Base-by-base conservation (phyloP, 2,888 invertebrate genomes). In the Cantharis rufa region DNA sequence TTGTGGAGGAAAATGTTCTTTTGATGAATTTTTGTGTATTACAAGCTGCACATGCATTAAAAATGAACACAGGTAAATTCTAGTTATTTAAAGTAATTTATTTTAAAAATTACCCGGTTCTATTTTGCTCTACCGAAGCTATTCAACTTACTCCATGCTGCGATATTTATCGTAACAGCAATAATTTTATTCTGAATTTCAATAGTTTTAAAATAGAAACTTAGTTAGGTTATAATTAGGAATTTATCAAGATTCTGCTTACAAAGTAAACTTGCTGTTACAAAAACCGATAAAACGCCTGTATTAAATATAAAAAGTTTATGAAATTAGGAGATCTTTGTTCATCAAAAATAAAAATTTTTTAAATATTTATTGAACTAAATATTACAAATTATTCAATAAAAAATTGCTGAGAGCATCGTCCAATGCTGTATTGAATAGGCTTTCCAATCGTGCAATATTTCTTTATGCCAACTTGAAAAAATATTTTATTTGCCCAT, bases 41-140 rank as follows among this genome's bases (percentile, higher is more conserved):
- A 88, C 87, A 68, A 90, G 92, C 27, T 95, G 95, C 86, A 90
- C 89, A 15, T 95, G 95, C 85, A 93, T 95, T 77, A 83, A 86
- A 16, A 84, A 84, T 62, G 83, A 83, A 61, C 79, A 84, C 64
- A 85, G 88, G 88, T 88, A 76, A 68, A 24, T 24, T 21, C 21
- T 21, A 21, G 21, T 21, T 1, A 24, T 24, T 21, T 5, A 21
- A 21, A 21, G 15, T 10, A 7, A 10, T 10, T n/a, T 10, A 21
- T 68, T 24, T n/a, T 21, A 24, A 66, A 69, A 27, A 27, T n/a
- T 28, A 15, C 1, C 15, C 1, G 2, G 4, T 24, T 24, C 9
- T 9, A 24, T 28, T 28, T 28, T 28, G 10, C 32, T 32, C 32
- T 32, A 11, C 32, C 32, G 2, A 48, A 5, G 48, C 4, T n/a